Percentiles rank a stretch among this genome's conserved stretches.
phyloP scores from a whole-genome alignment of 2,113 vertebrate species.

The Sardina pilchardus region DNA sequence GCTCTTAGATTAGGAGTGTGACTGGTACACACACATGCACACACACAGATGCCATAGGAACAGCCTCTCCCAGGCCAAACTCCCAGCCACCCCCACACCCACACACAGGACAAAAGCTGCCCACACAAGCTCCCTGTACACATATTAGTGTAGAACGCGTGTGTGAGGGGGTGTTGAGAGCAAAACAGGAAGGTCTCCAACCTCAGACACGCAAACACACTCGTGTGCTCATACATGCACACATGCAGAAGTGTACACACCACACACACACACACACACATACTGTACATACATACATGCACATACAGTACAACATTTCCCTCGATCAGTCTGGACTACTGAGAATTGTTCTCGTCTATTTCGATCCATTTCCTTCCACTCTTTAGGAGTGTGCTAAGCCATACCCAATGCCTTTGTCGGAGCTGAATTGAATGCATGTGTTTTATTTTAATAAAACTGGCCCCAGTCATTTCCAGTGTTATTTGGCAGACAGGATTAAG shows the following conservation, averaged over 20 bases:
- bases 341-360: background rate
- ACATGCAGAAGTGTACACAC: background rate
- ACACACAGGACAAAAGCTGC: background rate
- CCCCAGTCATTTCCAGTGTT: background rate
- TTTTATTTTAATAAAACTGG: background rate
- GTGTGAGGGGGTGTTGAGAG: too few species aligned
- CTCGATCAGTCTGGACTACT: background rate
- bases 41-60: background rate
- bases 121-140: background rate
- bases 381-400: background rate
- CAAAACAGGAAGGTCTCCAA: too few species aligned
- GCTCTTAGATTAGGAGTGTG: background rate
- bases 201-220: background rate
- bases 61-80: too few species aligned
- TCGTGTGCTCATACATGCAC: background rate
- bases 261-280: background rate
- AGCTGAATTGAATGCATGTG: background rate
- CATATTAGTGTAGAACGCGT: too few species aligned
- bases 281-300: background rate
- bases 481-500: background rate
- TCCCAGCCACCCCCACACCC: background rate
- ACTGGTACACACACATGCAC: background rate
- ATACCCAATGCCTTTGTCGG: background rate
- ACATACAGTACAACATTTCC: background rate
- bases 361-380: background rate